Percentiles rank a stretch among this genome's conserved stretches.
These are phyloP conservation scores for Vireo griseus DNA, from an alignment of 2,797 vertebrate species.

Conservation along the genomic window DNA sequence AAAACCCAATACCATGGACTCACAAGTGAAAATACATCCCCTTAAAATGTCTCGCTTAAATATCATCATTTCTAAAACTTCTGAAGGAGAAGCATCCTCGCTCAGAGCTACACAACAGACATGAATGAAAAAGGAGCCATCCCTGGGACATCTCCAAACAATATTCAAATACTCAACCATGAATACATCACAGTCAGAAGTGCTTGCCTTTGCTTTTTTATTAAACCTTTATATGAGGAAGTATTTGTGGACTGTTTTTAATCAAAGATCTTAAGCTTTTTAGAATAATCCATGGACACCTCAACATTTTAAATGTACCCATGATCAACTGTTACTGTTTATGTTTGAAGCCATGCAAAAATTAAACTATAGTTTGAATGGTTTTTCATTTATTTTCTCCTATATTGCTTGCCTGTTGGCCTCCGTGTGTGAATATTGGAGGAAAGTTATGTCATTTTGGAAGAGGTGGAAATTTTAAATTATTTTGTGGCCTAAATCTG, in stretches of 20 bases:
- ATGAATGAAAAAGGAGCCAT: not conserved
- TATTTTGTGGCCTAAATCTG: not conserved
- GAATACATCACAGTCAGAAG: not conserved
- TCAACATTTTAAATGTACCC: not conserved
- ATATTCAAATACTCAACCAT: not conserved
- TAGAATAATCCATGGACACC: not conserved
- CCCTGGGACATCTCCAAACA: not conserved
- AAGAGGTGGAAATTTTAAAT: not conserved
- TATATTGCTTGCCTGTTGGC: not conserved
- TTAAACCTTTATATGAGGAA: not conserved
- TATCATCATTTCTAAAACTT: not conserved
- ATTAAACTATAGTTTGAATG: not conserved
- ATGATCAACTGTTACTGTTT: not conserved
- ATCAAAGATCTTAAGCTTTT: not conserved
- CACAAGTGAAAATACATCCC: not conserved
- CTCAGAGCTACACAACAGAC: not conserved
- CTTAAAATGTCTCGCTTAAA: not conserved
- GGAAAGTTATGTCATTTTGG: not conserved
- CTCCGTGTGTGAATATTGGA: accelerated
- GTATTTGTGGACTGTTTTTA: not conserved
- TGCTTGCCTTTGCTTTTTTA: not conserved
- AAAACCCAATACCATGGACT: not conserved
- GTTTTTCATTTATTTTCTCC: not conserved
- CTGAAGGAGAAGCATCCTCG: not conserved
- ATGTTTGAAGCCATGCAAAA: not conserved